phyloP scores from a whole-genome alignment of 2,888 invertebrate genomes.

The Taenaris catops region DNA sequence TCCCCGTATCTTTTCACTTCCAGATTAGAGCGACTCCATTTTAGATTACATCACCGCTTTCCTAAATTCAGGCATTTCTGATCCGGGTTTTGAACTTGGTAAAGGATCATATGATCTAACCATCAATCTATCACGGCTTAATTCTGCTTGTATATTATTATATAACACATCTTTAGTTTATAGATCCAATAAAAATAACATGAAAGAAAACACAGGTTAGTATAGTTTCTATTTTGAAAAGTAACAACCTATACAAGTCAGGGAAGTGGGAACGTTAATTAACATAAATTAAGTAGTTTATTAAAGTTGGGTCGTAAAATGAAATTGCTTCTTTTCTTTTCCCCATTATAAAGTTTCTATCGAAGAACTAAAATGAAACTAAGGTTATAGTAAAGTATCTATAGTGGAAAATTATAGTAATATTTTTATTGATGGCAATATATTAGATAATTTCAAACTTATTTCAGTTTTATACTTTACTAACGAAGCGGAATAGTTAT shows the following conservation, averaged over 20 bases:
- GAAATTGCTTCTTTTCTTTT: slow-evolving; percentile 17
- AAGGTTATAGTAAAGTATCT: slow-evolving; percentile 3
- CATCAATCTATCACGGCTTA: no score
- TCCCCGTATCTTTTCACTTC: no score
- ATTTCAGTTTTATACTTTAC: neutral
- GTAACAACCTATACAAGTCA: slow-evolving; percentile 10
- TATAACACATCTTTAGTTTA: no score
- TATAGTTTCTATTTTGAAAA: slow-evolving; percentile 13
- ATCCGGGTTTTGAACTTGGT: no score
- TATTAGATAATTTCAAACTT: neutral
- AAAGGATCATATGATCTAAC: no score
- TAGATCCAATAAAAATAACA: slow-evolving; percentile 9
- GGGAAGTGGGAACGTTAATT: slow-evolving; percentile 14
- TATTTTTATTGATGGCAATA: neutral
- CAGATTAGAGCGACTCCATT: no score
- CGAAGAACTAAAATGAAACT: slow-evolving; percentile 9
- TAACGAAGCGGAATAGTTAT: no score
- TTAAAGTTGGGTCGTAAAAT: slow-evolving; percentile 17
- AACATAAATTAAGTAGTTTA: slow-evolving; percentile 17
- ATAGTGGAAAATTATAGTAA: slow-evolving; percentile 8
- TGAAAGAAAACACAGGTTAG: slow-evolving; percentile 9
- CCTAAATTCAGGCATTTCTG: no score
- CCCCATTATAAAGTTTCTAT: slow-evolving; percentile 12
- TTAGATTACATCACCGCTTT: no score
- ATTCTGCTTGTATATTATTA: no score